Conservation (phyloP, 2,113 vertebrate genomes). For the Ondatra zibethicus region DNA sequence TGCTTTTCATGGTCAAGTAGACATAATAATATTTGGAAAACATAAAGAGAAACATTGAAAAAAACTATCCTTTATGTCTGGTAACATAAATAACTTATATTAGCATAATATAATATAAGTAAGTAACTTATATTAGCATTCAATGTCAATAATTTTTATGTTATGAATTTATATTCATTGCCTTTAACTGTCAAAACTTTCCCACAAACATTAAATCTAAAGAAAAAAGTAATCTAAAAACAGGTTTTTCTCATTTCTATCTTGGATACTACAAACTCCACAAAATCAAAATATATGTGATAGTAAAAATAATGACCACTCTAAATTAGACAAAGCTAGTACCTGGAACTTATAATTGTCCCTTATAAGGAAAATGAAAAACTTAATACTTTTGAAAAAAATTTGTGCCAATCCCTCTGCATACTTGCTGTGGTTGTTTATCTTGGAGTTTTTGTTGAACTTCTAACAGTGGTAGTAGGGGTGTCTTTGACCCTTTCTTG, state of each 20-base stretch:
- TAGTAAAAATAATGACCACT: neutral
- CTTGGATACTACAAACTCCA: neutral
- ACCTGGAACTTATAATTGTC: neutral
- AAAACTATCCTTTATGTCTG: neutral
- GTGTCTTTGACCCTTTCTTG: too few species aligned
- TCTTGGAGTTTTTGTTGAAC: too few species aligned
- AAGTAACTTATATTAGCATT: constrained; percentile 15
- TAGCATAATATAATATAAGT: too few species aligned
- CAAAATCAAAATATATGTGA: neutral
- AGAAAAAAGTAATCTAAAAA: constrained; percentile 42
- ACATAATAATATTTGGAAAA: neutral
- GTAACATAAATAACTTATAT: neutral
- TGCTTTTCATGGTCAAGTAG: neutral
- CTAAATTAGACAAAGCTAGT: neutral
- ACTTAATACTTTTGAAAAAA: neutral
- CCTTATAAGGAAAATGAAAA: constrained; percentile 12
- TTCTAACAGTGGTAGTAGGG: too few species aligned
- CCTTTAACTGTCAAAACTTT: neutral
- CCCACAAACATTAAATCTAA: neutral
- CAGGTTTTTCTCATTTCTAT: neutral
- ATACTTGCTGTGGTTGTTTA: too few species aligned
- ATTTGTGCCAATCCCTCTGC: too few species aligned
- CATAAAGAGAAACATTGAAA: neutral
- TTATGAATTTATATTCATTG: constrained; percentile 24
- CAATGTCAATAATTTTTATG: neutral